Conservation (phyloP, 2,888 invertebrate species). For the Calameuta filiformis region DNA sequence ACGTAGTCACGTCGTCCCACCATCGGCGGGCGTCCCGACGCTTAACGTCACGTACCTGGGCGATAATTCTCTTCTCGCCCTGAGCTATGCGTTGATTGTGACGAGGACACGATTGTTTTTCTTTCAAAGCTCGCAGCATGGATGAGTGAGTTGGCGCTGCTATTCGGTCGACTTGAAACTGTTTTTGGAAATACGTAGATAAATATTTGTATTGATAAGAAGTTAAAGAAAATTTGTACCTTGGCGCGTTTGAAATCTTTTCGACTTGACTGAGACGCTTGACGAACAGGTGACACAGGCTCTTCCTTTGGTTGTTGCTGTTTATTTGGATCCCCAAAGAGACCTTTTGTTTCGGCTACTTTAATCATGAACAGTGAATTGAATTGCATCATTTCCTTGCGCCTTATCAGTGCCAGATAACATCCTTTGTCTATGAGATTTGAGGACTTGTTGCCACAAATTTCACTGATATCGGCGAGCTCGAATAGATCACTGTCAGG, state of each 20-base stretch:
- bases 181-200: conserved; percentile 23
- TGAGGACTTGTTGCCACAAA: conserved; percentile 69
- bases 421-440: conserved; percentile 69
- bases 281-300: conserved; percentile 30
- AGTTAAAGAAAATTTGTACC: conserved; percentile 22
- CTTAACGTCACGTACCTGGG: conserved; percentile 43
- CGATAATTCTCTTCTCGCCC: conserved; percentile 32
- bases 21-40: conserved; percentile 45
- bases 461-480: conserved; percentile 70
- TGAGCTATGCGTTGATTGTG: conserved; percentile 39
- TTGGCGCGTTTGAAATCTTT: conserved; percentile 39
- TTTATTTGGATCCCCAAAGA: conserved; percentile 72
- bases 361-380: conserved; percentile 87
- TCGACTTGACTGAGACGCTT: conserved; percentile 22
- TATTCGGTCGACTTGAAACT: conserved; percentile 72
- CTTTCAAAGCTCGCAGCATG: conserved; percentile 62
- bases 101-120: conserved; percentile 42
- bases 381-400: conserved; percentile 80
- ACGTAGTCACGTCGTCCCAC: conserved; percentile 48
- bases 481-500: conserved; percentile 80
- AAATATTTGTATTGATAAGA: not conserved
- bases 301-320: conserved; percentile 59
- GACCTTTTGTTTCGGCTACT: conserved; percentile 82
- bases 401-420: conserved; percentile 75
- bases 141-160: conserved; percentile 77